phyloP scores from a whole-genome alignment of 2,888 invertebrate species.

The Hydrotaea cyrtoneurina region DNA sequence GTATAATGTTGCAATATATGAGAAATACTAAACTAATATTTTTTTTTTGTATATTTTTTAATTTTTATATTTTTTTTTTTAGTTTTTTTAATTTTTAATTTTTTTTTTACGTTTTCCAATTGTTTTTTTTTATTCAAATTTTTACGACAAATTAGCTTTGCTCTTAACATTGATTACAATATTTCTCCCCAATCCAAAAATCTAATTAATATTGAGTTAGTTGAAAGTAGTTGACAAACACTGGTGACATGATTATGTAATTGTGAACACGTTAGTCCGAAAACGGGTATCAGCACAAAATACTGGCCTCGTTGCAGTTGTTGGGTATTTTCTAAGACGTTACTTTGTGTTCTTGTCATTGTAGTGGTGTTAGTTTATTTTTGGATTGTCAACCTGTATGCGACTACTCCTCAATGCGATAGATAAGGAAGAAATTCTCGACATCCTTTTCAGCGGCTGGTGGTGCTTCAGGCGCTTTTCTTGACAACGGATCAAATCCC shows the following conservation, averaged over 20 bases:
- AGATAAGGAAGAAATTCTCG: slow-evolving; percentile 82
- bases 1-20: slow-evolving; percentile 56
- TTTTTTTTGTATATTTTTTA: slow-evolving; percentile 54
- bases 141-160: slow-evolving; percentile 76
- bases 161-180: slow-evolving; percentile 77
- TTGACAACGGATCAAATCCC: slow-evolving; percentile 94
- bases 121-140: slow-evolving; percentile 69
- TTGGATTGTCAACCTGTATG: slow-evolving; percentile 51
- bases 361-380: slow-evolving; percentile 14
- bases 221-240: slow-evolving; percentile 67
- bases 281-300: slow-evolving; percentile 34
- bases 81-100: slow-evolving; percentile 67
- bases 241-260: slow-evolving; percentile 48
- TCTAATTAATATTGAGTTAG: slow-evolving; percentile 42
- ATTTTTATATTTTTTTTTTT: slow-evolving; percentile 62
- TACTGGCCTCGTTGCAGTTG: slow-evolving; percentile 53
- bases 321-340: slow-evolving; percentile 9
- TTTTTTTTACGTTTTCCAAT: slow-evolving; percentile 70
- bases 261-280: slow-evolving; percentile 53
- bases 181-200: slow-evolving; percentile 58
- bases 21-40: slow-evolving; percentile 56
- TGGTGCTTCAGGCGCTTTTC: slow-evolving; percentile 89
- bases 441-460: slow-evolving; percentile 84
- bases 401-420: slow-evolving; percentile 80
- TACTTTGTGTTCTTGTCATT: slow-evolving; percentile 16